phyloP scores from a whole-genome alignment of 2,797 vertebrate genomes.

The Trichosurus vulpecula region DNA sequence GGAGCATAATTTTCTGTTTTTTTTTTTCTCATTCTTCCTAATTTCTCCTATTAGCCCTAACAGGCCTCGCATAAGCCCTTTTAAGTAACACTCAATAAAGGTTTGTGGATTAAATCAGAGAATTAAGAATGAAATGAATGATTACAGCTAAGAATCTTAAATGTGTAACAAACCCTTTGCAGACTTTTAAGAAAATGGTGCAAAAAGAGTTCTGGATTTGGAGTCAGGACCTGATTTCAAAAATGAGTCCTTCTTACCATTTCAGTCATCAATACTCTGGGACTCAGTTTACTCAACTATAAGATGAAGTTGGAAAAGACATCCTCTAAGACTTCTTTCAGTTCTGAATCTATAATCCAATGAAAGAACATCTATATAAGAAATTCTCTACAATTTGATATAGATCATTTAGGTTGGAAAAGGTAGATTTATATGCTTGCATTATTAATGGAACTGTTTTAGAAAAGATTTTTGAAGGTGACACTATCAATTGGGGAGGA shows the following conservation, averaged over 20 bases:
- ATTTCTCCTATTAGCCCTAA: neutral
- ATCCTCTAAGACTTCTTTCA: neutral
- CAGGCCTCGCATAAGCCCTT: neutral
- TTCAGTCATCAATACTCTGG: neutral
- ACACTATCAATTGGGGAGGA: neutral
- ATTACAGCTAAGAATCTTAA: neutral
- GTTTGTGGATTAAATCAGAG: neutral
- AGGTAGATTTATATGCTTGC: neutral
- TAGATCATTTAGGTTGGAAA: neutral
- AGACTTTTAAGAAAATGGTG: neutral
- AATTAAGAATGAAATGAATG: neutral
- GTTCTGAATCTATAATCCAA: neutral
- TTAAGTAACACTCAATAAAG: neutral
- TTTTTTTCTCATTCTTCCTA: neutral
- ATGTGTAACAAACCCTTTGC: neutral
- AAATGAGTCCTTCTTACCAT: neutral
- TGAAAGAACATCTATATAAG: neutral
- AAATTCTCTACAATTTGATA: neutral
- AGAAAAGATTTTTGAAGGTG: neutral
- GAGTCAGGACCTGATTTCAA: neutral
- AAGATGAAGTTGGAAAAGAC: neutral
- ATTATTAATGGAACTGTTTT: neutral
- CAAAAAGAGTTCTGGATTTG: neutral
- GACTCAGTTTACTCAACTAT: neutral
- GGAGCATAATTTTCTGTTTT: neutral